Evolutionary conservation across 2,113 vertebrate species (phyloP).

Genomic region (Meles meles): DNA sequence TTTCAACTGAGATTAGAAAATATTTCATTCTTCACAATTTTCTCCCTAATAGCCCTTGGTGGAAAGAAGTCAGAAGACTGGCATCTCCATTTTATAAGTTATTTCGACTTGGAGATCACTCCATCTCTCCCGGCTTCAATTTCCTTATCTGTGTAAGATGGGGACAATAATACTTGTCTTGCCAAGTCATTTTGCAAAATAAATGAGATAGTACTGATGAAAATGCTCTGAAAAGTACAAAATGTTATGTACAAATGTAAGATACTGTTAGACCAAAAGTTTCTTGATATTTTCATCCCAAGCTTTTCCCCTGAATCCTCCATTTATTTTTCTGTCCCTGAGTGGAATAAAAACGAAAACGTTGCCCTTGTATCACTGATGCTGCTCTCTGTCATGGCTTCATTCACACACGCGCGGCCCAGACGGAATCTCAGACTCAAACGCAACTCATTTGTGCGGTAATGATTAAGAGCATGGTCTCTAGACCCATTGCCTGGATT

Average conservation of each 20-base stretch:
- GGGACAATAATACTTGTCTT: background rate
- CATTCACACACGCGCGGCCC: background rate
- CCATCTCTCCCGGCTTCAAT: background rate
- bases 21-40: constrained; percentile 20
- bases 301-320: background rate
- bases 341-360: background rate
- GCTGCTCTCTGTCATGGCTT: background rate
- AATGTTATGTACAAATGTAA: constrained; percentile 9
- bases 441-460: background rate
- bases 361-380: background rate
- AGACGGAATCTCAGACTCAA: background rate
- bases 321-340: background rate
- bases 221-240: constrained; percentile 24
- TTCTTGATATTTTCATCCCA: background rate
- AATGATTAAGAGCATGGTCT: background rate
- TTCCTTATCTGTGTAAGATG: background rate
- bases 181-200: constrained; percentile 34
- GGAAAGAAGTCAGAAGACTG: background rate
- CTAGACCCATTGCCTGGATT: background rate
- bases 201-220: background rate
- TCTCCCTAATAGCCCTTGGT: background rate
- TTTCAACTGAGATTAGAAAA: background rate
- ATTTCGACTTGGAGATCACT: background rate
- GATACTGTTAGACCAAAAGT: background rate
- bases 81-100: background rate